A percentile compares a stretch with the other conserved stretches of the same genome.
phyloP scores from a whole-genome alignment of 2,888 invertebrate genomes.

The Sepioteuthis lessoniana region DNA sequence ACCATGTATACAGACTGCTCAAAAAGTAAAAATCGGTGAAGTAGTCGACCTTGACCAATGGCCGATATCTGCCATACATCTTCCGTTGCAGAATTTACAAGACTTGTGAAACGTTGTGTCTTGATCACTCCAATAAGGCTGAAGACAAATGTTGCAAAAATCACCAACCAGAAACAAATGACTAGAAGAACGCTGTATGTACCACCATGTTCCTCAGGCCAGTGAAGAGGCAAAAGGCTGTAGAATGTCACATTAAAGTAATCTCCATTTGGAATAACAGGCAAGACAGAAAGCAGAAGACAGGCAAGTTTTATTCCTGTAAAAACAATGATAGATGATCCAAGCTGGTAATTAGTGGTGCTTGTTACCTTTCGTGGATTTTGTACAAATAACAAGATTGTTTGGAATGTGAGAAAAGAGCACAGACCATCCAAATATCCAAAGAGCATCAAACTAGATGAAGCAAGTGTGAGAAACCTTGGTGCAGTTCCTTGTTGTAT shows the following conservation, averaged over 20 bases:
- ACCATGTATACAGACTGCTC: slow-evolving; percentile 57
- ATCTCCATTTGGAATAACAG: background rate
- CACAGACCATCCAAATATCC: slow-evolving; percentile 63
- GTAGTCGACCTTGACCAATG: slow-evolving; percentile 59
- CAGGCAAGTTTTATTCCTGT: slow-evolving; percentile 39
- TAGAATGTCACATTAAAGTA: background rate
- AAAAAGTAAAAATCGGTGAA: slow-evolving; percentile 58
- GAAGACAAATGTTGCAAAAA: slow-evolving; percentile 24
- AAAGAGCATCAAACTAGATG: slow-evolving; percentile 63
- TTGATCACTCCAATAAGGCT: slow-evolving; percentile 11
- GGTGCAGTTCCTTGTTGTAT: background rate
- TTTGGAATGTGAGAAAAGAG: slow-evolving; percentile 58
- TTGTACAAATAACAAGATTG: slow-evolving; percentile 63
- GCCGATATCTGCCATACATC: slow-evolving; percentile 38
- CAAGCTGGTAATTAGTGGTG: background rate
- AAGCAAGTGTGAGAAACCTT: slow-evolving; percentile 51
- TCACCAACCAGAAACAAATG: slow-evolving; percentile 44
- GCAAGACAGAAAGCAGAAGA: slow-evolving; percentile 38
- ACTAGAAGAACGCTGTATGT: slow-evolving; percentile 38
- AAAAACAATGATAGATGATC: slow-evolving; percentile 18
- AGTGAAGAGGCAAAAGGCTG: slow-evolving; percentile 38
- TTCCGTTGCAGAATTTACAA: slow-evolving; percentile 6
- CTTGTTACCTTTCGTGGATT: slow-evolving; percentile 61
- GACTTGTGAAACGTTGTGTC: background rate
- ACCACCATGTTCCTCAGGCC: slow-evolving; percentile 24